Evolutionary conservation across 2,888 invertebrate genomes (phyloP).

Genomic region (Dioctria linearis): DNA sequence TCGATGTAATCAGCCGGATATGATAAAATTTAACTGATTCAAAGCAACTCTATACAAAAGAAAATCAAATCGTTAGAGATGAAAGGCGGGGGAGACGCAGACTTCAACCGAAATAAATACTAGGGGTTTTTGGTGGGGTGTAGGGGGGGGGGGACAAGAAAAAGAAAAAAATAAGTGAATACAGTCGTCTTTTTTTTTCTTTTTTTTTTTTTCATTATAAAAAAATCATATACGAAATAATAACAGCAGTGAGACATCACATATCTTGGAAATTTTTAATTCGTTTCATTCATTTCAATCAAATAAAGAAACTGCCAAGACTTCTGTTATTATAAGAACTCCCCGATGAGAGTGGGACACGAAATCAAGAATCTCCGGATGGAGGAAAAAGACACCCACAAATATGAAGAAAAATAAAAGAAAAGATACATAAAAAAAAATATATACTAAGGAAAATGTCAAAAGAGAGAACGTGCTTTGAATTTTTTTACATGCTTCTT

Average conservation of each 20-base stretch:
- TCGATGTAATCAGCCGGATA: not conserved
- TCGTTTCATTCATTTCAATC: not conserved
- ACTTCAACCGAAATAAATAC: not conserved
- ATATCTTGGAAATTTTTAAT: not conserved
- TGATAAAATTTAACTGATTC: not conserved
- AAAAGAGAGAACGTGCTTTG: conserved; percentile 28
- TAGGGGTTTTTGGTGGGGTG: not conserved
- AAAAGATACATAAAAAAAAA: not conserved
- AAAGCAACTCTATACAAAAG: not conserved
- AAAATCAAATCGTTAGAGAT: not conserved
- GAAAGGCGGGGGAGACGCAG: not conserved
- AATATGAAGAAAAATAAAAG: not conserved
- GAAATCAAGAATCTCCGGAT: not conserved
- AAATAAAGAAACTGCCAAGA: not conserved
- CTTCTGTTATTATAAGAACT: no score
- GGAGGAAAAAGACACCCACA: conserved; percentile 5
- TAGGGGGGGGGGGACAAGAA: not conserved
- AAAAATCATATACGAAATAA: not conserved
- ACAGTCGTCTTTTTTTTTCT: no score
- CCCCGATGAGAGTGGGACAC: not conserved
- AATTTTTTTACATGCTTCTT: conserved; percentile 27
- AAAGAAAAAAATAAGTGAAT: no score
- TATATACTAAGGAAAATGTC: conserved; percentile 1
- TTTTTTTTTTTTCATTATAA: no score
- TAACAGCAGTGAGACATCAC: not conserved